Base-by-base conservation (phyloP, 2,113 vertebrate genomes). In the Equus quagga region DNA sequence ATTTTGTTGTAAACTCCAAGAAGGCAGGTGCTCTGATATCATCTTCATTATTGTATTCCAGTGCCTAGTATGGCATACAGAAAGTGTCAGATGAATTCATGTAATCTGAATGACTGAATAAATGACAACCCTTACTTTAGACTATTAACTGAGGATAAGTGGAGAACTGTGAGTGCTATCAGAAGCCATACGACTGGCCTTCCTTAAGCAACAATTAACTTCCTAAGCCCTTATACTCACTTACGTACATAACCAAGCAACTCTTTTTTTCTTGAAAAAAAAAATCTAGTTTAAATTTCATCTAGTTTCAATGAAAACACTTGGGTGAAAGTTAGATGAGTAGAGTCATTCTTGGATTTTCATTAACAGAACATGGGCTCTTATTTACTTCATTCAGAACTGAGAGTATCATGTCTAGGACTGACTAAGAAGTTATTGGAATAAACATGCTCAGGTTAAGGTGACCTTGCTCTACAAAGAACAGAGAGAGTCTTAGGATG, bases 391-490 rank as follows among this genome's bases (percentile, higher is more conserved):
- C 14, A 33, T 79, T 86, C 62, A 70, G 89, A 91, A 72, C 60
- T 56, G 78, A 96, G 73, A 93, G 58, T 88, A 51, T 89, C 51
- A 31, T 87, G 46, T 94, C 89, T 84, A 79, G 17, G 44, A 19
- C 2, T 75, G 72, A 78, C 36, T 62, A 46, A 44, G 36, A 96
- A 67, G 24, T 28, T 73, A 79, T 46, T 76, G 54, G 33, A 76
- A 94, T 89, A 85, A 83, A 85, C 11, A 67, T 6, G 33, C 10
- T 82, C 41, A 84, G 94, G 96, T 95, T 89, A 72, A 90, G 87
- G 96, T 97, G 96, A 97, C 96, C 94, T 94, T 90, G 80, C 46
- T 83, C 79, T 82, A 5, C 1, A 36, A 72, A 93, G 67, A 93
- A 86, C 44, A 94, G 91, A 70, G 44, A 70, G 58, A 44, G 26